These are phyloP conservation scores for Siphonodentalium dalli DNA, from an alignment of 2,888 invertebrate genomes.

Conservation along the genomic window DNA sequence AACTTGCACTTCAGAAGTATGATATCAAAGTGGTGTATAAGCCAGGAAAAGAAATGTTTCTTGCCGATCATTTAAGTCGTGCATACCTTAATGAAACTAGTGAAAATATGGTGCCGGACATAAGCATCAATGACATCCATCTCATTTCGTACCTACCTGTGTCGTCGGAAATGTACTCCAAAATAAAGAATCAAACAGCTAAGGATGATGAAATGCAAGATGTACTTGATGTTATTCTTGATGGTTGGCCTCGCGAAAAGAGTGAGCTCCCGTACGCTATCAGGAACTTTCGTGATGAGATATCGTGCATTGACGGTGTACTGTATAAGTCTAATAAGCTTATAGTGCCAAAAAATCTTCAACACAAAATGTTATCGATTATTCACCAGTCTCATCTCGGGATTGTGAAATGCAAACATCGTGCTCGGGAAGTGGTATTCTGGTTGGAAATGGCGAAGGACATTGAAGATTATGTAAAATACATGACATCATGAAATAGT, in stretches of 20 bases:
- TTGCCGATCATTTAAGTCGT: conserved; percentile 17
- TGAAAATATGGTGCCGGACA: conserved; percentile 6
- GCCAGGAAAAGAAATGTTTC: conserved; percentile 15
- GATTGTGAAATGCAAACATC: conserved; percentile 13
- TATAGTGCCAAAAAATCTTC: conserved; percentile 8
- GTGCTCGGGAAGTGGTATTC: conserved; percentile 16
- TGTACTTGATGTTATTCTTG: not conserved
- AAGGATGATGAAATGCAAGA: conserved; percentile 8
- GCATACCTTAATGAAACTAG: conserved; percentile 8
- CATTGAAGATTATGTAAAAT: conserved; percentile 14
- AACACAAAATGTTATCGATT: conserved; percentile 8
- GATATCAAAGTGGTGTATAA: conserved; percentile 16
- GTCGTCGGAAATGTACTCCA: conserved; percentile 3
- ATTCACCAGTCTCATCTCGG: conserved; percentile 17
- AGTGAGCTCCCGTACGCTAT: not conserved
- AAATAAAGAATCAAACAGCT: conserved; percentile 6
- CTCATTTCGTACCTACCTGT: conserved; percentile 13
- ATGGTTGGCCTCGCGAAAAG: conserved; percentile 10
- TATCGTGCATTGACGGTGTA: conserved; percentile 6
- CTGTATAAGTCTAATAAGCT: conserved; percentile 4
- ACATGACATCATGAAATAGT: too few relatives aligned
- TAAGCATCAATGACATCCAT: conserved; percentile 11
- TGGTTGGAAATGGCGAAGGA: conserved; percentile 16
- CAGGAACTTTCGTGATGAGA: conserved; percentile 10
- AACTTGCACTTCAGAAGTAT: conserved; percentile 17